Conservation (phyloP, 1,140 invertebrate species). For the Sycobia sp. region DNA sequence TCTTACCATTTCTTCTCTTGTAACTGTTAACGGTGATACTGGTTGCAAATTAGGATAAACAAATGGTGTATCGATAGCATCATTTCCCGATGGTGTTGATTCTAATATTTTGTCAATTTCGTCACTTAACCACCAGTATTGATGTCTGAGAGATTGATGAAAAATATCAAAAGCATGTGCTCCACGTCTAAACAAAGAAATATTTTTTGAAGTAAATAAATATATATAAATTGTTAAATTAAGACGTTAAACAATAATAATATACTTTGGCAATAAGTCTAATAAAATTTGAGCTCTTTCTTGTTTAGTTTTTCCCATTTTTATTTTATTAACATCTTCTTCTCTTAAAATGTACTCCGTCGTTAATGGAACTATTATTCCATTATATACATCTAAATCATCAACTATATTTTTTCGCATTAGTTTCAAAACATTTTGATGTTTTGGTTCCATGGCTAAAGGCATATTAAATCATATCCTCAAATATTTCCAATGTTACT, state of each 20-base stretch:
- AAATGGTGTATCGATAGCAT: conserved; percentile 25
- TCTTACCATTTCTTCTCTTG: conserved; percentile 44
- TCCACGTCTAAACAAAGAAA: conserved; percentile 46
- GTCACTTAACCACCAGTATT: conserved; percentile 53
- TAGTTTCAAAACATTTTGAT: conserved; percentile 45
- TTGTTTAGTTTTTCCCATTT: conserved; percentile 37
- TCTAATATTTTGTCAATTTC: conserved; percentile 46
- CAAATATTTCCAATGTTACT: too few relatives aligned
- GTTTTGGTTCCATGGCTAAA: conserved; percentile 48
- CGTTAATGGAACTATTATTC: conserved; percentile 46
- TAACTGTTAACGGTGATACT: conserved; percentile 49
- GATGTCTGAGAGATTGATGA: conserved; percentile 47
- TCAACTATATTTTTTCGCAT: conserved; percentile 46
- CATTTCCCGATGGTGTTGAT: conserved; percentile 10
- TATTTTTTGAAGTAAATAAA: neutral
- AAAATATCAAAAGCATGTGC: conserved; percentile 49
- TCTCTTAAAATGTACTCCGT: conserved; percentile 46
- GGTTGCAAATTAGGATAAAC: conserved; percentile 49
- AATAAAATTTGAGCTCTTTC: conserved; percentile 45
- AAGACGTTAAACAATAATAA: neutral
- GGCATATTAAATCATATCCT: too few relatives aligned
- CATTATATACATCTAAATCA: conserved; percentile 53
- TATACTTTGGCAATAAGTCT: conserved; percentile 50
- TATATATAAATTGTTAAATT: neutral
- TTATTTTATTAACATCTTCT: conserved; percentile 46